Base-by-base conservation (phyloP, 2,888 invertebrate genomes). In the Pollenia labialis region DNA sequence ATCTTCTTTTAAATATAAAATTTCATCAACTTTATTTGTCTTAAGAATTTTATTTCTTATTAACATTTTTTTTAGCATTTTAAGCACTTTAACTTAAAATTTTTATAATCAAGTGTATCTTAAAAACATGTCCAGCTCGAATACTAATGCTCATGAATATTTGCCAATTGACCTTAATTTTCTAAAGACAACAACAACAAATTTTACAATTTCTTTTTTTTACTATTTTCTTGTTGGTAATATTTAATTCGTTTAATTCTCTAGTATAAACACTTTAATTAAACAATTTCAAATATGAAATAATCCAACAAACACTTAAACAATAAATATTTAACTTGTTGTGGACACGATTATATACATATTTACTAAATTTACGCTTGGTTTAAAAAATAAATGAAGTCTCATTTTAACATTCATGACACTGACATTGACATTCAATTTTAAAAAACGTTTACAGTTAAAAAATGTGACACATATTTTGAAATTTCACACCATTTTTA, bases 391-490 rank as follows among this genome's bases (percentile, higher is more conserved):
- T 46, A 68, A 8, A 16, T 69, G 7, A 77, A 68, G 68, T 86
- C 32, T 68, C 72, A 77, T 79, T 32, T 71, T 75, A 71, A 66
- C 64, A 58, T 50, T 11, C 66, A 52, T 81, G 76, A 60, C 58
- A 75, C 85, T 85, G 85, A 76, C 85, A 85, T 81, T 87, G 87
- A 84, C 86, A 77, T 87, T 83, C 64, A 83, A 84, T 80, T 71
- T 72, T 12, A 32, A 52, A 32, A 32, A 32, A 58, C 12, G 11
- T 58, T 66, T 10, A 2, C n/a, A 23, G n/a, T 52, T 42, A 16
- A 42, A 44, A 23, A 64, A 46, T 44, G 14, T 64, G 44, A 64
- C 42, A 64, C 12, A 44, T 18, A 56, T 69, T 52, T 42, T 54
- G 14, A 50, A 50, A 54, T 54, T 54, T 52, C 16, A 52, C 52